These are phyloP conservation scores for Rhopalosiphum nymphaeae DNA, from an alignment of 2,888 invertebrate genomes.

Conservation along the genomic window DNA sequence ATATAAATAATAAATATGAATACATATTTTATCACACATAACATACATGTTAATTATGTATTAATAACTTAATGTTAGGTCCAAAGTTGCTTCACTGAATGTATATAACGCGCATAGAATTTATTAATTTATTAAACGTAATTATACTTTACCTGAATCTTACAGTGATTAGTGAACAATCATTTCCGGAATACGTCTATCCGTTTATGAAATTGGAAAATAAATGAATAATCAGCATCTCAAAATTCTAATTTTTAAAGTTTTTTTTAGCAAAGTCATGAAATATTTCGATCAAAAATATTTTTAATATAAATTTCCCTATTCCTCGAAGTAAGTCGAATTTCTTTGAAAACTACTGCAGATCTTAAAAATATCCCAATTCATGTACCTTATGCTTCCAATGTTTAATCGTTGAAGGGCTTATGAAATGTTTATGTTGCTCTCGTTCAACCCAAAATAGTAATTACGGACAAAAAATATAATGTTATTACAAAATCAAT, in stretches of 20 bases:
- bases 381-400: neutral
- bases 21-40: neutral
- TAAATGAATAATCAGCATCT: neutral
- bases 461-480: neutral
- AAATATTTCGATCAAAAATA: neutral
- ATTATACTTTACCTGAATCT: neutral
- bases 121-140: neutral
- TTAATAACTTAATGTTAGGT: neutral
- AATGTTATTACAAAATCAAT: neutral
- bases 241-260: neutral
- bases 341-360: neutral
- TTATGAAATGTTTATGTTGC: neutral
- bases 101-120: neutral
- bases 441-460: neutral
- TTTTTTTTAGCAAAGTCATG: neutral
- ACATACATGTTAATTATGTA: neutral
- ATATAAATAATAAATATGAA: conserved; percentile 9
- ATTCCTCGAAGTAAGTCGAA: neutral
- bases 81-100: neutral
- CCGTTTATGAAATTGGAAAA: neutral
- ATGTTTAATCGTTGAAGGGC: neutral
- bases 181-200: neutral
- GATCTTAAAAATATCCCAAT: neutral
- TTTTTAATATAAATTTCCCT: neutral
- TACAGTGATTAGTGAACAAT: neutral